Base-by-base conservation (phyloP, 2,113 vertebrate genomes). In the Lanius ludovicianus region DNA sequence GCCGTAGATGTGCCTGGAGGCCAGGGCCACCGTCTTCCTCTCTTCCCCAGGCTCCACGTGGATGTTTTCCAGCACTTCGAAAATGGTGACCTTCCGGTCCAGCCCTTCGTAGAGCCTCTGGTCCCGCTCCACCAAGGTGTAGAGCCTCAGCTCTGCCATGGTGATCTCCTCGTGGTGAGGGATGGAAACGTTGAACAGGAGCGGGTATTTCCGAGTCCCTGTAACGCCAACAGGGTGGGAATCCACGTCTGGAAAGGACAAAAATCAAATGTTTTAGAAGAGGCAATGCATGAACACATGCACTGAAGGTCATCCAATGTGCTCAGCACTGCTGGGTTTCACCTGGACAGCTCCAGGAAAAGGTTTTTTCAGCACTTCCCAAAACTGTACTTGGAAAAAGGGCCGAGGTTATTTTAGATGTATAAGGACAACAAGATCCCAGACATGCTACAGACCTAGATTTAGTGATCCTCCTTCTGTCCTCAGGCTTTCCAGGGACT, bases 121-220 rank as follows among this genome's bases (percentile, higher is more conserved):
- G 95, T 99, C 99, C 13, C 93, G 97, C 94, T 99, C 99, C 69
- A 99, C 98, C 64, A 99, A 94, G 1, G 99, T 99, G 96, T 99
- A 99, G 89, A 99, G 98, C 81, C 99, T 98, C 41, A 99, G 98
- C 96, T 99, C 99, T 0, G 99, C 99, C 91, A 99, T 98, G 47
- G 98, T 98, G 95, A 99, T 97, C n/a, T 98, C 98, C 95, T 99
- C 99, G 3, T 99, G 99, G 92, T 98, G 98, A 59, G 99, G 99
- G 84, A 99, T 98, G 64, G 99, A 99, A 50, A 99, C 97, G 1
- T 99, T 99, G 98, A 99, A 99, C 33, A 99, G 98, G 12, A 99
- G 99, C 7, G 98, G 98, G 87, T 99, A 99, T 87, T 97, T 98
- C 94, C 99, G 98, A 52, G 98, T 97, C 10, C 98, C 99, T 4